A percentile compares a stretch with the other conserved stretches of the same genome.
Conservation (phyloP, 2,113 vertebrate genomes). For the Indri indri region DNA sequence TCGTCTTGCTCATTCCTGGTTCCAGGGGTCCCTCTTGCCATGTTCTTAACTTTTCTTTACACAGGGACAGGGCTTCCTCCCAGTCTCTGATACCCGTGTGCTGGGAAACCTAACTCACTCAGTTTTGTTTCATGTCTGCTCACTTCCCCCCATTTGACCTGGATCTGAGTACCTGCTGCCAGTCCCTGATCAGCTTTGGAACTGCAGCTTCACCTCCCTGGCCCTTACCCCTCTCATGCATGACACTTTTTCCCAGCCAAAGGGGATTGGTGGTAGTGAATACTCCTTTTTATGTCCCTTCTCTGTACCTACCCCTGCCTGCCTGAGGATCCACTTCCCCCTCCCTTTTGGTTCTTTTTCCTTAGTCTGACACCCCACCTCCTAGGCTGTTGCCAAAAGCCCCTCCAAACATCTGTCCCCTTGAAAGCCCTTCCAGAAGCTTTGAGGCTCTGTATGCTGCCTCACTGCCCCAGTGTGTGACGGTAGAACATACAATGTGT, state of each 20-base stretch:
- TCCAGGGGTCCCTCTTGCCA: background rate
- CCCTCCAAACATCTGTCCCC: background rate
- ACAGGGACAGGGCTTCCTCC: conserved; percentile 1
- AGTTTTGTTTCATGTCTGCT: conserved; percentile 21
- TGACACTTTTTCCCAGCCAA: background rate
- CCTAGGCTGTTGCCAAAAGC: background rate
- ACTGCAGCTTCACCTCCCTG: background rate
- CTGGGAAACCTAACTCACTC: conserved; percentile 12
- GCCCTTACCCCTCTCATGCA: background rate
- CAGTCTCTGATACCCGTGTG: background rate
- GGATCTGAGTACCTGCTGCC: conserved; percentile 35
- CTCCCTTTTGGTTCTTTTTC: background rate
- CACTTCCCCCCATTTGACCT: background rate
- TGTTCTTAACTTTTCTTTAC: background rate
- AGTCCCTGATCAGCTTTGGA: conserved; percentile 15
- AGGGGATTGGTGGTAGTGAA: background rate
- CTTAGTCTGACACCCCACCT: background rate
- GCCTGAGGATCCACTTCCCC: background rate
- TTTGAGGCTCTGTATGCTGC: background rate
- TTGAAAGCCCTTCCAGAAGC: background rate
- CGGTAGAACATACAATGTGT: background rate
- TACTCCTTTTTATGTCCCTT: background rate
- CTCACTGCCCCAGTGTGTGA: background rate
- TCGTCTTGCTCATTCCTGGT: background rate
- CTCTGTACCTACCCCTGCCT: background rate